These are phyloP conservation scores for Sarcophaga bullata DNA, from an alignment of 1,140 invertebrate species.

Conservation along the genomic window DNA sequence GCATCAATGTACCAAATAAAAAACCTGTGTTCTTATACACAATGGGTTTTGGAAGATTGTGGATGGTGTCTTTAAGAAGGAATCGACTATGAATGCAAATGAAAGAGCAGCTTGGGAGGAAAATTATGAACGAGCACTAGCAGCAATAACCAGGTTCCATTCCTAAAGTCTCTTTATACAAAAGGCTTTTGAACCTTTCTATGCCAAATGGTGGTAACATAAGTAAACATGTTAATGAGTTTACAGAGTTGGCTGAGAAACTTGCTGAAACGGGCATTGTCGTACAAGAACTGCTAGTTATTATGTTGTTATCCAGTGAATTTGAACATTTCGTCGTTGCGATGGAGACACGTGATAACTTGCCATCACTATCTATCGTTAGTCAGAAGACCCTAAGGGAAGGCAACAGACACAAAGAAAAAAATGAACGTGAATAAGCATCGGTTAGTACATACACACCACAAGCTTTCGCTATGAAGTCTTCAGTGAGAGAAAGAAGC, in stretches of 20 bases:
- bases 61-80: not conserved
- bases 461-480: not conserved
- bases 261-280: conserved; percentile 39
- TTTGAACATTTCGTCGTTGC: not conserved
- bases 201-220: conserved; percentile 26
- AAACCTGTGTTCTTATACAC: conserved; percentile 42
- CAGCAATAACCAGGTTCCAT: not conserved
- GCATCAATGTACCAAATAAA: conserved; percentile 37
- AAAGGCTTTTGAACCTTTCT: not conserved
- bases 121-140: conserved; percentile 14
- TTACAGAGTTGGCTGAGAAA: conserved; percentile 34
- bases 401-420: not conserved
- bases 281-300: conserved; percentile 33
- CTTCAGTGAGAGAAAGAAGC: too few species aligned
- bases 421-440: not conserved
- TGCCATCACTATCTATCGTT: not conserved
- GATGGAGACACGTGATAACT: not conserved
- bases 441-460: not conserved
- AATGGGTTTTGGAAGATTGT: conserved; percentile 37
- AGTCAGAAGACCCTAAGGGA: not conserved
- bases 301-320: conserved; percentile 36
- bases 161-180: conserved; percentile 24
- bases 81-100: not conserved
- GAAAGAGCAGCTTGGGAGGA: not conserved
- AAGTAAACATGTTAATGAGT: conserved; percentile 23